phyloP scores from a whole-genome alignment of 2,113 vertebrate species.

The Datnioides undecimradiatus region DNA sequence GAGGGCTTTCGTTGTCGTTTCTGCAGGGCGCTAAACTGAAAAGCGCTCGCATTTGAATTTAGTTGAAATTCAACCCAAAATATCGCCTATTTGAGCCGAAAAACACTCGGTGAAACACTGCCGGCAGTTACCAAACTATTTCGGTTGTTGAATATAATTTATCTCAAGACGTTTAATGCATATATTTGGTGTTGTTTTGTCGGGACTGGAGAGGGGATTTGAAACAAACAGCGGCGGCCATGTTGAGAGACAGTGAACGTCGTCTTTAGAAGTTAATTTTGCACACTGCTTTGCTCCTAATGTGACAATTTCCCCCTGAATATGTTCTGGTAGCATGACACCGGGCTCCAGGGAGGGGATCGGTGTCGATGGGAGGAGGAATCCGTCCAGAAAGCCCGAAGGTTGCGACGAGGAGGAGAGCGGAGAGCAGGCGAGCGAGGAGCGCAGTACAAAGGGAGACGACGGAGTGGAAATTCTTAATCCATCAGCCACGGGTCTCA shows the following conservation, averaged over 20 bases:
- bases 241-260: conserved; percentile 93
- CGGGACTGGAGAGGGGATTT: conserved; percentile 95
- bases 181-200: conserved; percentile 88
- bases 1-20: conserved; percentile 84
- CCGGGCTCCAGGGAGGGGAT: conserved; percentile 92
- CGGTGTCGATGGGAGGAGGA: conserved; percentile 91
- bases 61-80: conserved; percentile 70
- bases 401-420: conserved; percentile 91
- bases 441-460: conserved; percentile 92
- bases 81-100: conserved; percentile 33
- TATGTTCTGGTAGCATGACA: conserved; percentile 92
- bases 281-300: conserved; percentile 66
- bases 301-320: conserved; percentile 59
- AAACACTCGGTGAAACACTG: conserved; percentile 17
- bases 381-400: conserved; percentile 89
- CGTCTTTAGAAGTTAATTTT: conserved; percentile 85
- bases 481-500: conserved; percentile 81
- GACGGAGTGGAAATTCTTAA: conserved; percentile 86
- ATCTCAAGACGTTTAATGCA: conserved; percentile 52
- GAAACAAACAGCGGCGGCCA: conserved; percentile 99
- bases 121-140: conserved; percentile 20
- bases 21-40: conserved; percentile 86
- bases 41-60: conserved; percentile 85
- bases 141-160: conserved; percentile 49
- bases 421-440: conserved; percentile 91